Evolutionary conservation across 2,797 vertebrate species (phyloP).

Genomic region (Propithecus deckenii): DNA sequence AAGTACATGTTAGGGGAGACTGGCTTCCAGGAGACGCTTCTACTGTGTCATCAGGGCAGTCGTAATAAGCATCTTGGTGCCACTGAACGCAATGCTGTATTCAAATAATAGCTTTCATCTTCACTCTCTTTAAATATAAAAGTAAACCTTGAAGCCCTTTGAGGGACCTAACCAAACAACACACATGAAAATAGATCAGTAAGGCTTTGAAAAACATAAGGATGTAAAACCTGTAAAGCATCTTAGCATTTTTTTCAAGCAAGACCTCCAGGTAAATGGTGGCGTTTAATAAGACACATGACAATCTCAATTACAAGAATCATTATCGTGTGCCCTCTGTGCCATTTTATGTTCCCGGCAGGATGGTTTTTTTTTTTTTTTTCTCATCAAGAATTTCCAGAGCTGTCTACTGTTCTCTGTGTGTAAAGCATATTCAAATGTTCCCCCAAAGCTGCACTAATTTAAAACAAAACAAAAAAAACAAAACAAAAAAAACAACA

Average conservation of each 20-base stretch:
- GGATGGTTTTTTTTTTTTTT: slow-evolving; percentile 72
- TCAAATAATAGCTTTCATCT: slow-evolving; percentile 64
- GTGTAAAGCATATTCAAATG: slow-evolving; percentile 73
- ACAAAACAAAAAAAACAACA: not conserved
- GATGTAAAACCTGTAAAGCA: not conserved
- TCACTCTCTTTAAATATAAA: slow-evolving; percentile 48
- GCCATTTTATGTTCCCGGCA: slow-evolving; percentile 78
- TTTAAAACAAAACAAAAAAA: slow-evolving; percentile 67
- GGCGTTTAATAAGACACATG: slow-evolving; percentile 66
- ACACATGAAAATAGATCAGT: slow-evolving; percentile 39
- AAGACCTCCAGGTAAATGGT: slow-evolving; percentile 65
- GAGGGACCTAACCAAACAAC: slow-evolving; percentile 46
- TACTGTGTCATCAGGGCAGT: slow-evolving; percentile 44
- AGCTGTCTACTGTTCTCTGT: slow-evolving; percentile 55
- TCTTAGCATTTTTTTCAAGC: slow-evolving; percentile 7
- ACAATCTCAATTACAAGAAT: slow-evolving; percentile 73
- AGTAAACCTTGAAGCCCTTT: slow-evolving; percentile 44
- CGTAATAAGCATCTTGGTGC: slow-evolving; percentile 57
- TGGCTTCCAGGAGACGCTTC: not conserved
- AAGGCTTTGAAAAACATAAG: slow-evolving; percentile 21
- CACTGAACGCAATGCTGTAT: slow-evolving; percentile 26
- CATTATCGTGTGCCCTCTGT: slow-evolving; percentile 52
- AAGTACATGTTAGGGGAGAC: slow-evolving; percentile 18
- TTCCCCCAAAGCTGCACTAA: slow-evolving; percentile 76
- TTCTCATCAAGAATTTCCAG: slow-evolving; percentile 69